Percentiles rank a stretch among this genome's conserved stretches.
Evolutionary conservation across 2,113 vertebrate genomes (phyloP).

Genomic region (Peucedramus taeniatus): DNA sequence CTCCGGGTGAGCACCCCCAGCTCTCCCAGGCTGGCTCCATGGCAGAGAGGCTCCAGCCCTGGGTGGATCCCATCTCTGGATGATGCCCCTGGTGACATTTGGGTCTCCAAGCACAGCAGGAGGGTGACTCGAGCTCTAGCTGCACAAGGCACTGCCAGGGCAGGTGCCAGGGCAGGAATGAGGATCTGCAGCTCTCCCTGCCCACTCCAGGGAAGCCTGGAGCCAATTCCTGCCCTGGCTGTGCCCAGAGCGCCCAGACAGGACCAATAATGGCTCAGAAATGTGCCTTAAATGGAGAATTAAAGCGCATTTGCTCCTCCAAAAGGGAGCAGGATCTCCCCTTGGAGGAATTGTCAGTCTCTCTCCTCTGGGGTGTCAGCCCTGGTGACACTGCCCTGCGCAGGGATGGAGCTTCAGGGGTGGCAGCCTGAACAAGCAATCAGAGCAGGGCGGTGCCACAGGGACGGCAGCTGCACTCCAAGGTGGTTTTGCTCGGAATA

Average conservation of each 20-base stretch:
- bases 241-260: no score
- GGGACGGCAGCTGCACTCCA: background rate
- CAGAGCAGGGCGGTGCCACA: fast-evolving
- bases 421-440: background rate
- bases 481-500: background rate
- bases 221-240: background rate
- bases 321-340: background rate
- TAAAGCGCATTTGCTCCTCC: background rate
- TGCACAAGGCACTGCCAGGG: background rate
- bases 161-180: background rate
- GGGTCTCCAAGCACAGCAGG: background rate
- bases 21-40: background rate
- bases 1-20: background rate
- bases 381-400: background rate
- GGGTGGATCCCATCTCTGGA: background rate
- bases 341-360: background rate
- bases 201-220: background rate
- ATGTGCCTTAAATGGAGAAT: background rate
- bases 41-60: background rate
- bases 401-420: background rate
- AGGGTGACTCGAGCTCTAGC: background rate
- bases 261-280: background rate
- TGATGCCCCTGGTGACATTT: background rate
- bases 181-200: background rate
- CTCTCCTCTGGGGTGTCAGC: background rate